These are phyloP conservation scores for Rhincodon typus DNA, from an alignment of 2,797 vertebrate species.

Conservation along the genomic window DNA sequence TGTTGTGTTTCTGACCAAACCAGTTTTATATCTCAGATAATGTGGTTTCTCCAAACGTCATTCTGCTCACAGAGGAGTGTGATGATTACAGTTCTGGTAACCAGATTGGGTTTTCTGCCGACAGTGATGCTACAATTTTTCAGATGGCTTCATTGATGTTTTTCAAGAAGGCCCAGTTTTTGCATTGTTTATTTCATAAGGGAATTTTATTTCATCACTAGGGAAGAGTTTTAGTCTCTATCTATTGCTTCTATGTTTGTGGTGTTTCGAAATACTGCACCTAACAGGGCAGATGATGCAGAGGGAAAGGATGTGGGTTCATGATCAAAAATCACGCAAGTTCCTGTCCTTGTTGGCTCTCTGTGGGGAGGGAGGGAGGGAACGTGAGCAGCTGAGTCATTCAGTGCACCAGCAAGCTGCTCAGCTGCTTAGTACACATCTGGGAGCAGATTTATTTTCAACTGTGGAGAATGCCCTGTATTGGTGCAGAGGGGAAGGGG, in stretches of 20 bases:
- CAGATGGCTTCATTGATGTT: not conserved
- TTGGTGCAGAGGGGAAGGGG: not conserved
- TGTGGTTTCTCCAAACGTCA: not conserved
- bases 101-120: not conserved
- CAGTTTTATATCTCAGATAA: not conserved
- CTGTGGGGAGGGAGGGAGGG: not conserved
- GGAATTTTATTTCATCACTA: not conserved
- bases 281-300: slow-evolving; percentile 19
- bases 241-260: not conserved
- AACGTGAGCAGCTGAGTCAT: slow-evolving; percentile 29
- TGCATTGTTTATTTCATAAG: slow-evolving; percentile 8
- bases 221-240: not conserved
- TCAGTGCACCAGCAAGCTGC: not conserved
- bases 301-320: slow-evolving; percentile 4
- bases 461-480: not conserved
- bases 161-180: not conserved
- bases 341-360: not conserved
- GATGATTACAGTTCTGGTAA: not conserved
- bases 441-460: not conserved
- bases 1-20: not conserved
- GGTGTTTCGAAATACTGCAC: not conserved
- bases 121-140: not conserved
- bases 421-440: not conserved
- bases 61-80: not conserved
- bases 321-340: not conserved